phyloP scores from a whole-genome alignment of 2,113 vertebrate species.

The Pithys albifrons region DNA sequence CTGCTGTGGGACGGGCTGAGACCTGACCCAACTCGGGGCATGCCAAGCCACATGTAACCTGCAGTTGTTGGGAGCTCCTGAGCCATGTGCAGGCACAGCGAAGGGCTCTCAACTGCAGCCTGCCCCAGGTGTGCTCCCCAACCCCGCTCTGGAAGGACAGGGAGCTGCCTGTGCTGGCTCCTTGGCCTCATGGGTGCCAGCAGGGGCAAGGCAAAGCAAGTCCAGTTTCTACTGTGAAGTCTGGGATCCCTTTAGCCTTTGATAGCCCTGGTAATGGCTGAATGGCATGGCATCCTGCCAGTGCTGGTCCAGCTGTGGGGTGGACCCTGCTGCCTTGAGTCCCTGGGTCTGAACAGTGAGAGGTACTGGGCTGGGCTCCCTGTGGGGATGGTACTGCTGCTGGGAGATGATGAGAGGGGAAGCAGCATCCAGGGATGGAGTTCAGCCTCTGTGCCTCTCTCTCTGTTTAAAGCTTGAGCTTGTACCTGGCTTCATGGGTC shows the following conservation, averaged over 20 bases:
- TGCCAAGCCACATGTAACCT: background rate
- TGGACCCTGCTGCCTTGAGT: background rate
- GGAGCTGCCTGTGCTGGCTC: background rate
- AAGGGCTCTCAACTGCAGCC: background rate
- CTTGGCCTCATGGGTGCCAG: accelerated
- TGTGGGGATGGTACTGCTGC: background rate
- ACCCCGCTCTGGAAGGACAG: background rate
- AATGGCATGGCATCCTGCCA: accelerated
- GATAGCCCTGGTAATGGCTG: background rate
- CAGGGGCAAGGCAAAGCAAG: background rate
- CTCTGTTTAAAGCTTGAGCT: background rate
- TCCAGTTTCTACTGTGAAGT: background rate
- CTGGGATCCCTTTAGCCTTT: background rate
- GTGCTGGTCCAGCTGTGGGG: background rate
- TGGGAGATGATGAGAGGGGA: background rate
- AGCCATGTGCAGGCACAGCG: accelerated
- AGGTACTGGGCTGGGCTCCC: background rate
- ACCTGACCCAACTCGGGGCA: background rate
- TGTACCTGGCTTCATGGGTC: accelerated
- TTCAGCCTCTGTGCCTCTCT: background rate
- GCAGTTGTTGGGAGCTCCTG: background rate
- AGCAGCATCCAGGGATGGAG: background rate
- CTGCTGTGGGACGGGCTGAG: background rate
- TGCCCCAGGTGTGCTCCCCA: background rate
- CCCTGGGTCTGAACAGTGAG: accelerated